Evolutionary conservation across 2,113 vertebrate genomes (phyloP).

Genomic region (Nothobranchius kuhntae): DNA sequence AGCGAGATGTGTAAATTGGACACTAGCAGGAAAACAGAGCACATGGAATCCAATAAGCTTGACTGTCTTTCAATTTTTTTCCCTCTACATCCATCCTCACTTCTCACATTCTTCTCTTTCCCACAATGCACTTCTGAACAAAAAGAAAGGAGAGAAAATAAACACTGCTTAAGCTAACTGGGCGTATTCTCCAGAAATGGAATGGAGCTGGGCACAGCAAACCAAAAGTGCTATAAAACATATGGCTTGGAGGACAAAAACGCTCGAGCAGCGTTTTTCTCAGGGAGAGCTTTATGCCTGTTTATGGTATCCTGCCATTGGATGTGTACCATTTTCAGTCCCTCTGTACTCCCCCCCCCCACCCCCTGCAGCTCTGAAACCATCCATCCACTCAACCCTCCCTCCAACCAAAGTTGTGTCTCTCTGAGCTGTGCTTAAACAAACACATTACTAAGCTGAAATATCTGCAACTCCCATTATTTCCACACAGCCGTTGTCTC

Average conservation of each 20-base stretch:
- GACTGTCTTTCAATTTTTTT: slow-evolving; percentile 16
- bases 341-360: background rate
- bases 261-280: slow-evolving; percentile 63
- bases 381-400: slow-evolving; percentile 39
- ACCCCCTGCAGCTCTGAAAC: slow-evolving; percentile 29
- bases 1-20: slow-evolving; percentile 39
- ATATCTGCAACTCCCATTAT: slow-evolving; percentile 61
- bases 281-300: slow-evolving; percentile 28
- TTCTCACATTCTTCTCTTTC: slow-evolving; percentile 22
- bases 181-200: slow-evolving; percentile 51
- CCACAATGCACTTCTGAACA: slow-evolving; percentile 16
- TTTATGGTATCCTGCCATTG: slow-evolving; percentile 63
- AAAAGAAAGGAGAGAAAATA: slow-evolving; percentile 32
- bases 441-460: slow-evolving; percentile 71
- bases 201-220: slow-evolving; percentile 40
- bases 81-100: slow-evolving; percentile 2
- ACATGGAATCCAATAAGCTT: slow-evolving; percentile 23
- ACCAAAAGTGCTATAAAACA: slow-evolving; percentile 66
- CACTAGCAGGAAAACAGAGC: slow-evolving; percentile 49
- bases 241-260: slow-evolving; percentile 54
- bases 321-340: slow-evolving; percentile 66
- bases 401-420: slow-evolving; percentile 29
- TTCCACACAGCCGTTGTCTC: slow-evolving; percentile 50
- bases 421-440: slow-evolving; percentile 47
- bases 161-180: slow-evolving; percentile 60